phyloP scores from a whole-genome alignment of 2,797 vertebrate genomes.

The Smutsia temminckii region DNA sequence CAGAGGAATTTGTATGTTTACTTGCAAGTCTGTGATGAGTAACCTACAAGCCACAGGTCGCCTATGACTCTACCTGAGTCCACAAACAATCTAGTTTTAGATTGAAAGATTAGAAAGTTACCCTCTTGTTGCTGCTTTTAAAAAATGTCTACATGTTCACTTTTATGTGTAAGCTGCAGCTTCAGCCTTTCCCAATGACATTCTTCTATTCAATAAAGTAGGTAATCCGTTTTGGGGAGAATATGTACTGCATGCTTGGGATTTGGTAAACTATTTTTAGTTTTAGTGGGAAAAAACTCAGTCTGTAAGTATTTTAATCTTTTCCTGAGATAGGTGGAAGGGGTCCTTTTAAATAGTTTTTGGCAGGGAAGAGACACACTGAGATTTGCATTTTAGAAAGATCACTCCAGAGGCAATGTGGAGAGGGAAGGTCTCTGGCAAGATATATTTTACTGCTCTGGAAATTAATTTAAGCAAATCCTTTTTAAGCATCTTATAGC shows the following conservation, averaged over 20 bases:
- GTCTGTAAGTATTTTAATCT: conserved; percentile 53
- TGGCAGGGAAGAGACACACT: not conserved
- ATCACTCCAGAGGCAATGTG: not conserved
- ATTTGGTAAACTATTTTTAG: conserved; percentile 21
- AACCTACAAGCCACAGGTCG: not conserved
- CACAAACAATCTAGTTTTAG: not conserved
- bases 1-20: not conserved
- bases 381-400: conserved; percentile 62
- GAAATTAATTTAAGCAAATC: conserved; percentile 63
- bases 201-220: conserved; percentile 36
- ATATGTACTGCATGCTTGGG: not conserved
- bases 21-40: not conserved
- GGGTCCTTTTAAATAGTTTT: conserved; percentile 50
- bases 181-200: not conserved
- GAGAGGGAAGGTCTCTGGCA: conserved; percentile 26
- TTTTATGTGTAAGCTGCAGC: conserved; percentile 11
- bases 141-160: conserved; percentile 23
- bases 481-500: conserved; percentile 47
- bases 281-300: conserved; percentile 47
- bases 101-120: conserved; percentile 10
- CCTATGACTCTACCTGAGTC: not conserved
- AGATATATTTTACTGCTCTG: conserved; percentile 37
- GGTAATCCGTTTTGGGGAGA: conserved; percentile 52
- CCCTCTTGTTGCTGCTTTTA: not conserved
- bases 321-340: conserved; percentile 35